Percentiles rank a stretch among this genome's conserved stretches.
Conservation (phyloP, 2,113 vertebrate genomes). For the Mustela lutreola region DNA sequence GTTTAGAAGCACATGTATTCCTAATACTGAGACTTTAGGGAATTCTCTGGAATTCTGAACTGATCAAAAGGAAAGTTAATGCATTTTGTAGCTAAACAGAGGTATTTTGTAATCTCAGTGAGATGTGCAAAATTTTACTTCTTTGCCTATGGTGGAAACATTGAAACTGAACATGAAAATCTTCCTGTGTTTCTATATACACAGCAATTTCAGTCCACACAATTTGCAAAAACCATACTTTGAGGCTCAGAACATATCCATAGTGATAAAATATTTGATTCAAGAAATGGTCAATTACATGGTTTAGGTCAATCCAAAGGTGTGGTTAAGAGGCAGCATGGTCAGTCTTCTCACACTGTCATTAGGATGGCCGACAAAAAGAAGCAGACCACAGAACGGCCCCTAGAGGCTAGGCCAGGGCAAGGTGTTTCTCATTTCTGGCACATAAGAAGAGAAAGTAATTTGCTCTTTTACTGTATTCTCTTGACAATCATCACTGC, state of each 20-base stretch:
- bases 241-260: background rate
- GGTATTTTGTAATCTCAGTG: background rate
- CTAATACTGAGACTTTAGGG: background rate
- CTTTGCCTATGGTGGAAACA: background rate
- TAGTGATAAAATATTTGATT: background rate
- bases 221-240: background rate
- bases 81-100: background rate
- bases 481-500: background rate
- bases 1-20: background rate
- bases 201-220: background rate
- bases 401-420: background rate
- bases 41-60: slow-evolving; percentile 32
- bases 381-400: background rate
- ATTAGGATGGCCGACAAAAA: background rate
- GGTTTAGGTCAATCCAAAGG: background rate
- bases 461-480: background rate
- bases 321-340: rapidly evolving
- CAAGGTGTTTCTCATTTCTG: background rate
- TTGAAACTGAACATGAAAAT: background rate
- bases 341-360: background rate
- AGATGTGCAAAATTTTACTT: background rate
- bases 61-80: slow-evolving; percentile 7
- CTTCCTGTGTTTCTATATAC: background rate
- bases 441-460: background rate
- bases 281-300: background rate